Base-by-base conservation (phyloP, 2,888 invertebrate genomes). In the Oscheius sp. region DNA sequence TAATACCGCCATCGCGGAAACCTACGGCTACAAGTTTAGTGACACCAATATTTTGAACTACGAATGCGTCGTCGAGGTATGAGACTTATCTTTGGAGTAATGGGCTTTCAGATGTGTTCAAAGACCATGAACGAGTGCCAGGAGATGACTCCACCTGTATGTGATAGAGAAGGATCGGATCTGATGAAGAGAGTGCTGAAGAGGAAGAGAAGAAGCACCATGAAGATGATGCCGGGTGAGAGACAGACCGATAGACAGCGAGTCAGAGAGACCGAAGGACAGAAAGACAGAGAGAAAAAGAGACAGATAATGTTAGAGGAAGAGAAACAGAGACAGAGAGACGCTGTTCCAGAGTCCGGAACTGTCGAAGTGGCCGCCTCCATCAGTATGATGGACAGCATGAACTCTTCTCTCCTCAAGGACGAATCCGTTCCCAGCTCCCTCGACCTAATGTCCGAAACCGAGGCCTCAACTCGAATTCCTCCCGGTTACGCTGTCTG, bases 11-110 rank as follows among this genome's bases (percentile, higher is more conserved):
- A 74, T 53, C 62, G 86, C 84, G 9, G 87, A 87, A 63, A 87
- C 88, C 2, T 87, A 76, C 55, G 88, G 88, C 53, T 87, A 88
- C 78, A 88, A 88, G 66, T 87, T 88, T 77, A 85, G 85, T 53
- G 87, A 88, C 75, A 83, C 86, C 42, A 75, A 76, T 37, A 84
- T 86, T 13, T 79, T 87, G 21, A 87, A 88, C 79, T 87, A 88
- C 70, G 86, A 86, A 72, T 87, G 87, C 74, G 77, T 87, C 13
- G 75, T 88, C 7, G 87, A 87, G 74, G 71, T 87, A 66, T 21
- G 21, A 21, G 21, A 21, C 21, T 21, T 21, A 21, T 21, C 21
- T 21, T 21, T 21, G 21, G 21, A 21, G 21, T 21, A 21, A 21
- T 21, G 21, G 21, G 21, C 21, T 21, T 21, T 37, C 48, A 74